phyloP scores from a whole-genome alignment of 2,888 invertebrate genomes.

The Marasmarcha lunaedactyla region DNA sequence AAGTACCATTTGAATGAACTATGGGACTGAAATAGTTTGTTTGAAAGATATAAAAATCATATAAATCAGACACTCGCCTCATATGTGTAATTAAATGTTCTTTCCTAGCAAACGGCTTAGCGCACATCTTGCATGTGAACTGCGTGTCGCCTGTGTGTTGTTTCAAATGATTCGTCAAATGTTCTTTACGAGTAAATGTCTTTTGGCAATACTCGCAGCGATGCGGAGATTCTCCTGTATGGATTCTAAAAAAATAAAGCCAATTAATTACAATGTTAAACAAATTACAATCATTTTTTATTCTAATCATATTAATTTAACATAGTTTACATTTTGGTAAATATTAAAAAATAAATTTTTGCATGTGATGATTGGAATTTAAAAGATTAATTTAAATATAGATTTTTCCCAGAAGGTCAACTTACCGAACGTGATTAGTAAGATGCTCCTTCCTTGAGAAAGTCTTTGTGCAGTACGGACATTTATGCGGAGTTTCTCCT shows the following conservation, averaged over 20 bases:
- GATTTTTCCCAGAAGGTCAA: no score
- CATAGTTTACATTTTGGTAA: no score
- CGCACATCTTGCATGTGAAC: conserved; percentile 79
- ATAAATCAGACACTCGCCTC: no score
- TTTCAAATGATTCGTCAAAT: conserved; percentile 75
- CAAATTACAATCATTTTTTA: no score
- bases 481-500: conserved; percentile 79
- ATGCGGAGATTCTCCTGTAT: conserved; percentile 80
- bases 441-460: conserved; percentile 81
- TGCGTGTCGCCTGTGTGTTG: conserved; percentile 80
- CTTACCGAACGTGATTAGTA: conserved; percentile 73
- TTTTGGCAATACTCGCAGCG: conserved; percentile 80
- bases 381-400: no score
- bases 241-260: conserved; percentile 48
- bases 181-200: conserved; percentile 80
- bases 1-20: no score
- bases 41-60: no score
- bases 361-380: no score
- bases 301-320: no score
- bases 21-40: no score
- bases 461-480: conserved; percentile 79
- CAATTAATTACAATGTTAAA: conserved; percentile 6
- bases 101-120: conserved; percentile 80
- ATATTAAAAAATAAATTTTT: no score
- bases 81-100: conserved; percentile 82